phyloP scores from a whole-genome alignment of 2,113 vertebrate genomes.

The Tenebrosternarchus preto region DNA sequence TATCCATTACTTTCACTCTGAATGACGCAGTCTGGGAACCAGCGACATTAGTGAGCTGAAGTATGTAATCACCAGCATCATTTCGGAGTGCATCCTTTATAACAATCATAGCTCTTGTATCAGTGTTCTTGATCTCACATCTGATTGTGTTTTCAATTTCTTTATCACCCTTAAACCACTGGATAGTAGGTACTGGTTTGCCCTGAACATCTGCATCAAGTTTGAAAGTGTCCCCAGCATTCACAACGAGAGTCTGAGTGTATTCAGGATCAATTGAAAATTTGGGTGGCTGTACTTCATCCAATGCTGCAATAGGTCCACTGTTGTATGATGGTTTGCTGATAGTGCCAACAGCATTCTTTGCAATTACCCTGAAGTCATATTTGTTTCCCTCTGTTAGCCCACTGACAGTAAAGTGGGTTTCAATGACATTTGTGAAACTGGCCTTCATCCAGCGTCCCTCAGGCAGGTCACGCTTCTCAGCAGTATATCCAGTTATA shows the following conservation, averaged over 20 bases:
- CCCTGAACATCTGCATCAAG: slow-evolving; percentile 92
- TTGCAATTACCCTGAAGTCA: slow-evolving; percentile 97
- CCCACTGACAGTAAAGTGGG: slow-evolving; percentile 90
- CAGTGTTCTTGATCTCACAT: slow-evolving; percentile 89
- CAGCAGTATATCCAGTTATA: slow-evolving; percentile 93
- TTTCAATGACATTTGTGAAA: slow-evolving; percentile 97
- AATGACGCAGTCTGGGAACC: slow-evolving; percentile 88
- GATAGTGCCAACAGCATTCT: slow-evolving; percentile 90
- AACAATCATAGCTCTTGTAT: slow-evolving; percentile 84
- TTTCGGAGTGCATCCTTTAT: slow-evolving; percentile 90
- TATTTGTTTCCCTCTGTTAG: slow-evolving; percentile 94
- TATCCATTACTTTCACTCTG: slow-evolving; percentile 91
- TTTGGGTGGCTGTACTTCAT: slow-evolving; percentile 89
- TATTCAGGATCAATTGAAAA: slow-evolving; percentile 95
- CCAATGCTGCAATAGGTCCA: slow-evolving; percentile 91
- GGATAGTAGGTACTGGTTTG: slow-evolving; percentile 88
- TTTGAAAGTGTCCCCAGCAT: slow-evolving; percentile 91
- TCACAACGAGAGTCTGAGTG: slow-evolving; percentile 85
- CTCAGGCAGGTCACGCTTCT: slow-evolving; percentile 95
- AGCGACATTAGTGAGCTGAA: slow-evolving; percentile 88
- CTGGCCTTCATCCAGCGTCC: slow-evolving; percentile 97
- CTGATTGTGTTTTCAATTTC: slow-evolving; percentile 87
- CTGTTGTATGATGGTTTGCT: slow-evolving; percentile 97
- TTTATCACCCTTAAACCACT: slow-evolving; percentile 92
- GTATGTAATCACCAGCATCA: slow-evolving; percentile 87